Base-by-base conservation (phyloP, 2,113 vertebrate species). In the Lipophrys pholis region DNA sequence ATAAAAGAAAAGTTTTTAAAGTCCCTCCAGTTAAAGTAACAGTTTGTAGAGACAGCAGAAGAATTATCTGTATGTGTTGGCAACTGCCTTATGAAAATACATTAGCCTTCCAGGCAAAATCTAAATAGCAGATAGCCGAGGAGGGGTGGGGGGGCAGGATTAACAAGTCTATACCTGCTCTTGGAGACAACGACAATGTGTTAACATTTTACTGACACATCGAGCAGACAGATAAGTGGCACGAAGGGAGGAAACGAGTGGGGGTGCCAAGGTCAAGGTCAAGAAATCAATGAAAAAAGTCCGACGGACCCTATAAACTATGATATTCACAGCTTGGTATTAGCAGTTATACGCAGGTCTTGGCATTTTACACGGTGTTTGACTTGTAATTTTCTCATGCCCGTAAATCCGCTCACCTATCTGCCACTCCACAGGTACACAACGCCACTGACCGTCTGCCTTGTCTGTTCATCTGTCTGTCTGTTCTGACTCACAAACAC, bases 191-290 rank as follows among this genome's bases (percentile, higher is more conserved):
- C 64, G 89, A 92, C 91, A 92, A 87, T 5, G 89, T 90, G 91
- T 78, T 55, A 92, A 92, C 86, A 52, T 87, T 89, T 78, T 60
- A 73, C 84, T 92, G 78, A 85, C 91, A 90, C 86, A 91, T 92
- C 12, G 36, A 17, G 54, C 61, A 74, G 91, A 91, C 91, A 89
- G 78, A 84, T 73, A 64, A 69, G 62, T 69, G 69, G 35, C 30
- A 57, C 60, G 59, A 59, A 61, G 71, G 71, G 79, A 59, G 75
- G 8, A 36, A 56, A 72, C 42, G 56, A 71, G 69, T 56, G 68
- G 49, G 43, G 46, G 66, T 45, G 56, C 50, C 73, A 66, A 82
- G 85, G 83, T 86, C 87, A 88, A 92, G 87, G 83, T 86, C 73
- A 78, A 43, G 50, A 39, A 79, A 73, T 71, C 43, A 54, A 64